phyloP scores from a whole-genome alignment of 1,140 invertebrate species.

The Drosophila funebris region DNA sequence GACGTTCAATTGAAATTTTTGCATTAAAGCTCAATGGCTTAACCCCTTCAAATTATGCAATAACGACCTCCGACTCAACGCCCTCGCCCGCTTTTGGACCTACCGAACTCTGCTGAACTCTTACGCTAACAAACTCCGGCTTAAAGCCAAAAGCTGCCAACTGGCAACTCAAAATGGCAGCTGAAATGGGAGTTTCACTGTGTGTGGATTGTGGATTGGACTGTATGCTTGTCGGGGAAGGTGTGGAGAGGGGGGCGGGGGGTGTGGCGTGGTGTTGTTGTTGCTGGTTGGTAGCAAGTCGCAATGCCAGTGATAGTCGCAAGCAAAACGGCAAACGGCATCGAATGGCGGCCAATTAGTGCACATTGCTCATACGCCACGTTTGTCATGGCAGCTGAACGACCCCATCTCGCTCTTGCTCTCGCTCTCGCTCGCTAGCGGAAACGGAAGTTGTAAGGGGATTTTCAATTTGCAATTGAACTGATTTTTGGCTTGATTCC shows the following conservation, averaged over 20 bases:
- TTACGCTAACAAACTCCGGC: conserved; percentile 27
- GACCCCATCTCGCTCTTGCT: conserved; percentile 12
- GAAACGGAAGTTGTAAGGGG: conserved; percentile 82
- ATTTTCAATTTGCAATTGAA: conserved; percentile 83
- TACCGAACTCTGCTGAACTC: not conserved
- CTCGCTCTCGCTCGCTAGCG: conserved; percentile 34
- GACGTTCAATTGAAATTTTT: conserved; percentile 83
- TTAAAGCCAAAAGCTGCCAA: conserved; percentile 54
- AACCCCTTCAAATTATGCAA: conserved; percentile 82
- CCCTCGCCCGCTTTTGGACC: conserved; percentile 5
- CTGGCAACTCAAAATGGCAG: conserved; percentile 35
- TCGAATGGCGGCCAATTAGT: conserved; percentile 77
- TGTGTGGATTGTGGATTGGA: too few species aligned
- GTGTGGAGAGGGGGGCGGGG: not conserved
- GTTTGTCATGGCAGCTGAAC: conserved; percentile 72
- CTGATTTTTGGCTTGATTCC: conserved; percentile 76
- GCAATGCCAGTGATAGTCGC: not conserved
- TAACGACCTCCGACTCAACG: conserved; percentile 29
- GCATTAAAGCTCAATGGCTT: conserved; percentile 82
- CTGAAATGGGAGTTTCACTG: not conserved
- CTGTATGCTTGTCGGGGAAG: too few species aligned
- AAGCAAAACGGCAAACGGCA: conserved; percentile 45
- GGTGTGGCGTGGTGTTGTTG: not conserved
- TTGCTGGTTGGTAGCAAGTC: not conserved
- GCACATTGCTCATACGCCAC: conserved; percentile 80